These are phyloP conservation scores for Eufriesea mexicana DNA, from an alignment of 1,140 invertebrate species.

Conservation along the genomic window DNA sequence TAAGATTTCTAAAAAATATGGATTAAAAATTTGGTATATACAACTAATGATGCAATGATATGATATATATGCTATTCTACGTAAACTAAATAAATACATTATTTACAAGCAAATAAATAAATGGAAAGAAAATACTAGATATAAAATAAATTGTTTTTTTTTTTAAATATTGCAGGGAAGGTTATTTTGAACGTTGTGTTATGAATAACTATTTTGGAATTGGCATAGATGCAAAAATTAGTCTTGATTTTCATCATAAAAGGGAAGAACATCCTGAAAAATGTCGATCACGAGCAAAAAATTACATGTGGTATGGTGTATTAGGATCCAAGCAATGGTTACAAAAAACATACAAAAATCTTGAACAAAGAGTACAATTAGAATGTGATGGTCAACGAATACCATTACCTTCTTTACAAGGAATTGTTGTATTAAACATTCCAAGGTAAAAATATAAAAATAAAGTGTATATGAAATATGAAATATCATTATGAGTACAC, in stretches of 20 bases:
- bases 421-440: constrained; percentile 98
- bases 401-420: constrained; percentile 95
- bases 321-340: constrained; percentile 95
- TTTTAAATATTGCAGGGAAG: constrained; percentile 84
- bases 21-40: neutral
- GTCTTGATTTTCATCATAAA: constrained; percentile 98
- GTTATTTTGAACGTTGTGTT: constrained; percentile 96
- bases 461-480: constrained; percentile 20
- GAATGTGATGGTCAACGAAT: constrained; percentile 97
- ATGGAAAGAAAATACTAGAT: neutral
- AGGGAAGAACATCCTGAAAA: constrained; percentile 99
- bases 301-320: constrained; percentile 99
- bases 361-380: constrained; percentile 96
- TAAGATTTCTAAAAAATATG: neutral
- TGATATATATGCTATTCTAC: too few relatives aligned
- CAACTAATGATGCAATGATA: neutral
- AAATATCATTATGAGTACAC: constrained; percentile 11
- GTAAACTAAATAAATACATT: neutral
- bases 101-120: neutral
- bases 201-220: constrained; percentile 99
- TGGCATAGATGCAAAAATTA: constrained; percentile 99
- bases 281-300: constrained; percentile 95
- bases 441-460: constrained; percentile 85
- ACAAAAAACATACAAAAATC: constrained; percentile 96
- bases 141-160: neutral